Percentiles rank a stretch among this genome's conserved stretches.
Evolutionary conservation across 1,140 invertebrate species (phyloP).

Genomic region (Drosophila nasuta): DNA sequence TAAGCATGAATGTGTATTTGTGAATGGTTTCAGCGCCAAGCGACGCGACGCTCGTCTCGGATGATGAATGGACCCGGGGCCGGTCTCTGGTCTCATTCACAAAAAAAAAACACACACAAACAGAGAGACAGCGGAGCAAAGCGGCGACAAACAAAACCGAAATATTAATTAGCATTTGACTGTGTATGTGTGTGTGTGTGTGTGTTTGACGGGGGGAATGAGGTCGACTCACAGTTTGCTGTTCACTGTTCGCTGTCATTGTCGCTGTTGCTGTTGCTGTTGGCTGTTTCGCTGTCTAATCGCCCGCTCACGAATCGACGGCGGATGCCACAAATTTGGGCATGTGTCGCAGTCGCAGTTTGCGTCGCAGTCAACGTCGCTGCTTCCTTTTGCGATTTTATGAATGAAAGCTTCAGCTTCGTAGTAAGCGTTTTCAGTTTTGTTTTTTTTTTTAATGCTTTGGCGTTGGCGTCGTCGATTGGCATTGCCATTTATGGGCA

Average conservation of each 20-base stretch:
- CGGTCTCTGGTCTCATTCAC: slow-evolving; percentile 67
- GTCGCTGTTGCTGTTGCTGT: slow-evolving; percentile 22
- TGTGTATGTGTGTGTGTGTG: slow-evolving; percentile 6
- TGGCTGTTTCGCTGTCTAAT: slow-evolving; percentile 50
- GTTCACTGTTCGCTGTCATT: slow-evolving; percentile 1
- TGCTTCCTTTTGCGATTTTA: slow-evolving; percentile 79
- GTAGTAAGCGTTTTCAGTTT: slow-evolving; percentile 58
- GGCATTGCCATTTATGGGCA: slow-evolving; percentile 72
- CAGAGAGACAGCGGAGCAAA: background rate
- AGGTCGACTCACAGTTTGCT: slow-evolving; percentile 25
- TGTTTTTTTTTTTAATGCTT: slow-evolving; percentile 6
- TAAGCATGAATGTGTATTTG: background rate
- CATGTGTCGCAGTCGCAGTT: slow-evolving; percentile 60
- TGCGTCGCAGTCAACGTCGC: slow-evolving; percentile 28
- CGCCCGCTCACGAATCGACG: slow-evolving; percentile 71
- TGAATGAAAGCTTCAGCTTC: slow-evolving; percentile 70
- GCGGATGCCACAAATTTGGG: slow-evolving; percentile 80
- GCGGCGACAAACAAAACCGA: slow-evolving; percentile 66
- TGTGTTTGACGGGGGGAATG: slow-evolving; percentile 23
- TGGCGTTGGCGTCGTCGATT: slow-evolving; percentile 54
- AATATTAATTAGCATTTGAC: slow-evolving; percentile 80
- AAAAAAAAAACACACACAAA: slow-evolving; percentile 32
- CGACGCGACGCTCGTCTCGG: slow-evolving; percentile 37
- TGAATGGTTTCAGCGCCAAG: slow-evolving; percentile 19
- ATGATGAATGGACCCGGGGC: slow-evolving; percentile 60